phyloP scores from a whole-genome alignment of 1,140 invertebrate species.

The Medauroidea extradentata region DNA sequence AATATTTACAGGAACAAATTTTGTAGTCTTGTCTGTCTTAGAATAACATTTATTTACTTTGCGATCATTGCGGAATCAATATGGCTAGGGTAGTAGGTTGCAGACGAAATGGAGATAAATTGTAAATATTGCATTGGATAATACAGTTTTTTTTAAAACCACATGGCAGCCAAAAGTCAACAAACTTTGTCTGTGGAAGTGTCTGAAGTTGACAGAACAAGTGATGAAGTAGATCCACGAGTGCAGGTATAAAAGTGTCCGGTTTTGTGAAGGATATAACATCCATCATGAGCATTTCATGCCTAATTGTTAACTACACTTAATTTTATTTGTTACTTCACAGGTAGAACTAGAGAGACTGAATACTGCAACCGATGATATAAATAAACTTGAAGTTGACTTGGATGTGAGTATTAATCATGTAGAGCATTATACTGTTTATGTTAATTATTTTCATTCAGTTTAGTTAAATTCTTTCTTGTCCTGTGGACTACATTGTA shows the following conservation, averaged over 20 bases:
- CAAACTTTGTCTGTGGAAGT: not conserved
- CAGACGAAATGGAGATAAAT: not conserved
- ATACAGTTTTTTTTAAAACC: not conserved
- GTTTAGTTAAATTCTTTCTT: too few species aligned
- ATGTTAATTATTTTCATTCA: too few species aligned
- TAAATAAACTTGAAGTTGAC: slow-evolving; percentile 91
- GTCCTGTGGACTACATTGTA: too few species aligned
- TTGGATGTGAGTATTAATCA: slow-evolving; percentile 72
- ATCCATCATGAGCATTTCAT: too few species aligned
- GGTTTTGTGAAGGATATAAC: too few species aligned
- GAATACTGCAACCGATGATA: slow-evolving; percentile 92
- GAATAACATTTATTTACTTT: too few species aligned
- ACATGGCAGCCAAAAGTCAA: slow-evolving; percentile 1
- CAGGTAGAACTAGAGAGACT: slow-evolving; percentile 91
- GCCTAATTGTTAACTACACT: too few species aligned
- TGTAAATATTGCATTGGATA: not conserved
- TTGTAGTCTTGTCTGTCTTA: too few species aligned
- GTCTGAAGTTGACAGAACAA: slow-evolving; percentile 1
- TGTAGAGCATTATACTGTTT: too few species aligned
- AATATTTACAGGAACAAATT: too few species aligned
- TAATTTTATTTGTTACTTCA: not conserved
- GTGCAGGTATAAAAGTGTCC: slow-evolving; percentile 2
- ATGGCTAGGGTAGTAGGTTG: not conserved
- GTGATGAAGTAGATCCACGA: slow-evolving; percentile 11
- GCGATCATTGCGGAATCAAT: not conserved